These are phyloP conservation scores for Holothuria leucospilota DNA, from an alignment of 53 echinoderm and acorn worm species.

Conservation along the genomic window DNA sequence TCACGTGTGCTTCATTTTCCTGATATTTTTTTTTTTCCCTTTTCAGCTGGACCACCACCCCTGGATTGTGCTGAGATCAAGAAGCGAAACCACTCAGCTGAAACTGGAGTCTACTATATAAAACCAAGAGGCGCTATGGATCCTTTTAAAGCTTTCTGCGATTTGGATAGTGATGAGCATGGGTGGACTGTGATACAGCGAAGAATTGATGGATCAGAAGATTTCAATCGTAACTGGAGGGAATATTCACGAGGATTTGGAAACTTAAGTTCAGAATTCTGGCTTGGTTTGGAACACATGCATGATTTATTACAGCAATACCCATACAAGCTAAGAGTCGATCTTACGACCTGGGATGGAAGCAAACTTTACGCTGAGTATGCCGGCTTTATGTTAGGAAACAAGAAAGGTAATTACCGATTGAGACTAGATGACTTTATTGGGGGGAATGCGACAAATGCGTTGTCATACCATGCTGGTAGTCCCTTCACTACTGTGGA, in stretches of 20 bases:
- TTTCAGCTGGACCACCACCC: conserved; percentile 80
- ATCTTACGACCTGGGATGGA: conserved; percentile 76
- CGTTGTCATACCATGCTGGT: conserved; percentile 83
- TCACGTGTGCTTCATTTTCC: not conserved
- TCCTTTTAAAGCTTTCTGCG: conserved; percentile 83
- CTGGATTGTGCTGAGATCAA: conserved; percentile 82
- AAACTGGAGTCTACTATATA: conserved; percentile 88
- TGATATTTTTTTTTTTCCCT: not conserved
- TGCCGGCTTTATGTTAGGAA: conserved; percentile 75
- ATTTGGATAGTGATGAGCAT: conserved; percentile 78
- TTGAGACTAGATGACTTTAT: conserved; percentile 79
- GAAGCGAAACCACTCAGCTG: conserved; percentile 52
- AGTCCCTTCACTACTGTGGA: conserved; percentile 88
- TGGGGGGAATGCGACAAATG: conserved; percentile 87
- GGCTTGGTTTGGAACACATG: conserved; percentile 91
- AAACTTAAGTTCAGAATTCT: conserved; percentile 76
- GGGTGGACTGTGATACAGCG: conserved; percentile 98
- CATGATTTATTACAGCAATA: conserved; percentile 82
- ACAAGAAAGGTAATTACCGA: conserved; percentile 71
- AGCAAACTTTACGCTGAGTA: conserved; percentile 78
- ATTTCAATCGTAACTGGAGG: conserved; percentile 91
- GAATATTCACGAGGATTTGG: conserved; percentile 91
- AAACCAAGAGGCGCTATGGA: conserved; percentile 84
- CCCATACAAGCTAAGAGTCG: conserved; percentile 83
- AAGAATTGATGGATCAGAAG: conserved; percentile 81